These are phyloP conservation scores for Harpegnathos saltator DNA, from an alignment of 1,140 invertebrate species.

Conservation along the genomic window DNA sequence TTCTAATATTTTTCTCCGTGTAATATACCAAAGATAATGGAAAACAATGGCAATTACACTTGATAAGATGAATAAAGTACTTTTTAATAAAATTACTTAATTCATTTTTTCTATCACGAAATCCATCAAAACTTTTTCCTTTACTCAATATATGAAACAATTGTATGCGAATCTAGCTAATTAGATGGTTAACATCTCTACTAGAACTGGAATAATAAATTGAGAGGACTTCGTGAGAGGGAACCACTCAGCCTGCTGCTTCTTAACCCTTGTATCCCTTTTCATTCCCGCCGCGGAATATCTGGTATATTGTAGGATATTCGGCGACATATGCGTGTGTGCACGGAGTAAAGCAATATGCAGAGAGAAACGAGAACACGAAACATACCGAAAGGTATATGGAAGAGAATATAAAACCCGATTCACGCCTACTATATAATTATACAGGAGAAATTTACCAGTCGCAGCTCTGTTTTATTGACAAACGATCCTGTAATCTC, in stretches of 20 bases:
- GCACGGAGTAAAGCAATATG: slow-evolving; percentile 78
- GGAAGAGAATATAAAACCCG: slow-evolving; percentile 44
- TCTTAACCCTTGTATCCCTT: slow-evolving; percentile 47
- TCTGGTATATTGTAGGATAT: slow-evolving; percentile 68
- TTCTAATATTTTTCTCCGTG: too few species aligned
- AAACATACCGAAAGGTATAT: slow-evolving; percentile 55
- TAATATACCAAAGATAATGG: too few species aligned
- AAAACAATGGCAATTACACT: too few species aligned
- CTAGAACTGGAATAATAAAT: slow-evolving; percentile 56
- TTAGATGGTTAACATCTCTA: too few species aligned
- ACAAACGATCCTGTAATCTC: neutral
- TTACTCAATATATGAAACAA: too few species aligned
- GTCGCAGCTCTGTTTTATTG: neutral
- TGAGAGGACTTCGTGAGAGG: slow-evolving; percentile 42
- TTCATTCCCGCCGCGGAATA: slow-evolving; percentile 65
- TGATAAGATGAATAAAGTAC: too few species aligned
- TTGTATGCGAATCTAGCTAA: slow-evolving; percentile 42
- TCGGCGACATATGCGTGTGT: slow-evolving; percentile 81
- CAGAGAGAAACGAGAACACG: slow-evolving; percentile 59
- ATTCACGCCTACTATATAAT: slow-evolving; percentile 35
- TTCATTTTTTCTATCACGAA: too few species aligned
- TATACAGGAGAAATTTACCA: neutral
- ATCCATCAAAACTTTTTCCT: too few species aligned
- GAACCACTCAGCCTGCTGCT: slow-evolving; percentile 32
- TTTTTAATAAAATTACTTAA: too few species aligned